Percentiles rank a stretch among this genome's conserved stretches.
These are phyloP conservation scores for Parazoanthus atlanticus DNA, from an alignment of 92 coral and sea anemone species.

Conservation along the genomic window DNA sequence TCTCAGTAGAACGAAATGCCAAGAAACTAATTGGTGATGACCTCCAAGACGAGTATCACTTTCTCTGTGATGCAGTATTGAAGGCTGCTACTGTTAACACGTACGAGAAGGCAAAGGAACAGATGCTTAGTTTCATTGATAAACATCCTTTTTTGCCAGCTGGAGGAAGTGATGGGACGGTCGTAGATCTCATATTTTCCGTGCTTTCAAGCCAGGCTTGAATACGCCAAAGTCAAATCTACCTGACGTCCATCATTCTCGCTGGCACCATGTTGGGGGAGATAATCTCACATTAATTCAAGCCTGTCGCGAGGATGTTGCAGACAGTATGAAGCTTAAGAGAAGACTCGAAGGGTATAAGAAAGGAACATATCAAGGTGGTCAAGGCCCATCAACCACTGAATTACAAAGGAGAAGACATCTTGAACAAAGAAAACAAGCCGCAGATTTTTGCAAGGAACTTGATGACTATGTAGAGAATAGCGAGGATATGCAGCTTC, in stretches of 20 bases:
- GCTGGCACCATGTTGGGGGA: constrained; percentile 62
- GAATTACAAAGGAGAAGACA: constrained; percentile 55
- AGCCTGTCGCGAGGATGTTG: constrained; percentile 63
- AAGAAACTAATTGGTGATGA: constrained; percentile 67
- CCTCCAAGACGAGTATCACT: constrained; percentile 54
- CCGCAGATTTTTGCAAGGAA: constrained; percentile 50
- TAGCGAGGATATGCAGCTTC: no score
- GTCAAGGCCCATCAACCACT: constrained; percentile 52
- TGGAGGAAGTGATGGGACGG: constrained; percentile 72
- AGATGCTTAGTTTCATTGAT: constrained; percentile 54
- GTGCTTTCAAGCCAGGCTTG: constrained; percentile 59
- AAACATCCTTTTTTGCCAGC: constrained; percentile 46
- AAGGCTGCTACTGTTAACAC: constrained; percentile 57
- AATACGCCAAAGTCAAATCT: constrained; percentile 58
- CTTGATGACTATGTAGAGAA: constrained; percentile 51
- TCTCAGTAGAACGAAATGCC: constrained; percentile 64
- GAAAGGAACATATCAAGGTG: constrained; percentile 55
- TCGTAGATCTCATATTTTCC: constrained; percentile 59
- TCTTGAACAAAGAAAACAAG: constrained; percentile 53
- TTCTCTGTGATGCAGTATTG: constrained; percentile 38
- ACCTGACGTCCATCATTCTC: constrained; percentile 62
- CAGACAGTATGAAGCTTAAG: constrained; percentile 55
- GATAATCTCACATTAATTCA: constrained; percentile 59
- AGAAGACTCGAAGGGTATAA: constrained; percentile 55
- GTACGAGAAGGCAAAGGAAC: constrained; percentile 63